Evolutionary conservation across 1,140 invertebrate genomes (phyloP).

Genomic region (Drosophila rhopaloa): DNA sequence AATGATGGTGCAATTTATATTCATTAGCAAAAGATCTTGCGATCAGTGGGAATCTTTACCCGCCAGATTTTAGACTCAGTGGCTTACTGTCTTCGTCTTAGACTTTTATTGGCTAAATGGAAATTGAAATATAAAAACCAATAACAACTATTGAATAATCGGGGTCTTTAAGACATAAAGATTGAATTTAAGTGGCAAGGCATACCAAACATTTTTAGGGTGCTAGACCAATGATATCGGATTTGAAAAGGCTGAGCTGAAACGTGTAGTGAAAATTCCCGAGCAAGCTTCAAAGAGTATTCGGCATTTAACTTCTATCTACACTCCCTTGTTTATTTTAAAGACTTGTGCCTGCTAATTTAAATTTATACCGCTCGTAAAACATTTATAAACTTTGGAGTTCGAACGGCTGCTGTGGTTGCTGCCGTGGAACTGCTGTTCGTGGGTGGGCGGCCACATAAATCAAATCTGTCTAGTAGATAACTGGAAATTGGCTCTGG

Average conservation of each 20-base stretch:
- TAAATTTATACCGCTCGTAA: slow-evolving; percentile 52
- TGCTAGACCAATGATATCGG: not conserved
- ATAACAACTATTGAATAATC: slow-evolving; percentile 32
- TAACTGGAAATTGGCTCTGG: slow-evolving; percentile 54
- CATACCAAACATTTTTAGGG: not conserved
- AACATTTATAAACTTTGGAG: slow-evolving; percentile 58
- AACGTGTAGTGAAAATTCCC: not conserved
- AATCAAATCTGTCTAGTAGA: slow-evolving; percentile 73
- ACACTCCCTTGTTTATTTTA: slow-evolving; percentile 15
- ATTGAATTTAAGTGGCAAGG: not conserved
- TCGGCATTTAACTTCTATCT: not conserved
- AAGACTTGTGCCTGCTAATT: slow-evolving; percentile 48
- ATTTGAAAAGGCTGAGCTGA: too few relatives aligned
- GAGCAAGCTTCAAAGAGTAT: slow-evolving; percentile 8
- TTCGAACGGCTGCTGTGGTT: slow-evolving; percentile 31
- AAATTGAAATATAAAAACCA: slow-evolving; percentile 10
- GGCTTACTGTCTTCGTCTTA: slow-evolving; percentile 12
- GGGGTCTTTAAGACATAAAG: not conserved
- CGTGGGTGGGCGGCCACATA: slow-evolving; percentile 70
- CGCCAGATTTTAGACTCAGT: slow-evolving; percentile 10
- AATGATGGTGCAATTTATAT: slow-evolving; percentile 68
- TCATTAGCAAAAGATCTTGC: slow-evolving; percentile 59
- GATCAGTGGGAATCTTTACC: slow-evolving; percentile 31
- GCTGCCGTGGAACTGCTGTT: slow-evolving; percentile 22
- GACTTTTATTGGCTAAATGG: slow-evolving; percentile 16